Base-by-base conservation (phyloP, 2,113 vertebrate species). In the Macaca fascicularis region DNA sequence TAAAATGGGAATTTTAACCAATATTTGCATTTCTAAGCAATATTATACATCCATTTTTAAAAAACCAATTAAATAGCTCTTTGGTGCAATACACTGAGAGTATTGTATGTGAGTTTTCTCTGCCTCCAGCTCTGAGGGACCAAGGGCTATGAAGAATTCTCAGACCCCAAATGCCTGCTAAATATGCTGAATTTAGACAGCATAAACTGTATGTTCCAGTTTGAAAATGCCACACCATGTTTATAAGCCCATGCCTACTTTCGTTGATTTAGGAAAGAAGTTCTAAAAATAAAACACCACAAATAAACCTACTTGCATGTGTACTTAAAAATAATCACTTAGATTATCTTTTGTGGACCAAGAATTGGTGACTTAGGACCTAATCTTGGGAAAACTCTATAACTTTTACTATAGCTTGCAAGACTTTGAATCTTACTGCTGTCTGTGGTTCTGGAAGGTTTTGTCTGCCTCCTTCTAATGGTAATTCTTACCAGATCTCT, bases 211-310 rank as follows among this genome's bases (percentile, higher is more conserved):
- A 23, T 74, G 32, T 64, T 95, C 22, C 40, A 61, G 27, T 69
- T 91, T 79, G 74, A 74, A 96, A 97, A 96, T 91, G 74, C 74
- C 70, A 86, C 35, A 16, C 72, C 52, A 8, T 87, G 64, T 43
- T 95, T 92, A 38, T 74, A 95, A 93, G 88, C 76, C 79, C 76
- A 17, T 80, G 32, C 43, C 80, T 93, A 59, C 78, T 55, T 89
- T 87, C 83, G 32, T 50, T 80, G 69, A 89, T 86, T 95, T 94
- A 82, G 89, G 74, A 97, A 95, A 88, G 50, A 86, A 84, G 32
- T 82, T 94, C 92, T 97, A 89, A 95, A 96, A 97, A 87, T 95
- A 97, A 95, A 81, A 76, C 30, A 48, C 32, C 27, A 40, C 64
- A 95, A 94, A 82, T 93, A 96, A 85, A 76, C 25, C 57, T 72